A percentile compares a stretch with the other conserved stretches of the same genome.
Evolutionary conservation across 2,888 invertebrate species (phyloP).

Genomic region (Ennomos quercinarius): DNA sequence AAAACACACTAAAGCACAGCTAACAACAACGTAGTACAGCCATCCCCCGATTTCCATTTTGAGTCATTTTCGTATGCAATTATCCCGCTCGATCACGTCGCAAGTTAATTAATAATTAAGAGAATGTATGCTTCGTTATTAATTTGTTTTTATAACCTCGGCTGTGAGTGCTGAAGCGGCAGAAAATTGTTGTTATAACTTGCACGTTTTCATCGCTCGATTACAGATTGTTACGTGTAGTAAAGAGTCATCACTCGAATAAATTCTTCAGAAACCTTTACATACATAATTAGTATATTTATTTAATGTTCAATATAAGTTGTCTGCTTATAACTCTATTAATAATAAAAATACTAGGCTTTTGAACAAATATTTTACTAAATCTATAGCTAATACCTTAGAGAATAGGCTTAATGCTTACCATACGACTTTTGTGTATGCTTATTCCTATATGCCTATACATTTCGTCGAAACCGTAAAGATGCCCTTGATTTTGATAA

Average conservation of each 20-base stretch:
- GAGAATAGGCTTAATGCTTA: no score
- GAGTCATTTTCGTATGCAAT: conserved; percentile 66
- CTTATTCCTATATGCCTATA: no score
- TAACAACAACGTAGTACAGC: conserved; percentile 61
- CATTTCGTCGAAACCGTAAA: no score
- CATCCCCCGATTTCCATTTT: conserved; percentile 74
- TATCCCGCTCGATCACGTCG: conserved; percentile 41
- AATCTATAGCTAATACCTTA: no score
- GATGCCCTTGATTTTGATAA: no score
- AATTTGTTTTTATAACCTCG: conserved; percentile 55
- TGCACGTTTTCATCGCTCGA: conserved; percentile 35
- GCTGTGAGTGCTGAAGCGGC: conserved; percentile 33
- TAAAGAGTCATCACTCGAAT: not conserved
- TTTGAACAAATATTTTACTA: no score
- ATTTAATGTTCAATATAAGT: no score
- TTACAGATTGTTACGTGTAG: conserved; percentile 33
- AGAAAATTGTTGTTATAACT: conserved; percentile 32
- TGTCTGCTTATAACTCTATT: no score
- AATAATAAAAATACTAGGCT: no score
- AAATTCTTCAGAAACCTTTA: no score
- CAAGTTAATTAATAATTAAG: conserved; percentile 48
- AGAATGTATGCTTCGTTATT: conserved; percentile 44
- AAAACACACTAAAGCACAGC: conserved; percentile 56
- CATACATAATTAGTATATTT: no score
- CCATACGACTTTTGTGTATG: no score